Evolutionary conservation across 2,113 vertebrate species (phyloP).

Genomic region (Charina bottae): DNA sequence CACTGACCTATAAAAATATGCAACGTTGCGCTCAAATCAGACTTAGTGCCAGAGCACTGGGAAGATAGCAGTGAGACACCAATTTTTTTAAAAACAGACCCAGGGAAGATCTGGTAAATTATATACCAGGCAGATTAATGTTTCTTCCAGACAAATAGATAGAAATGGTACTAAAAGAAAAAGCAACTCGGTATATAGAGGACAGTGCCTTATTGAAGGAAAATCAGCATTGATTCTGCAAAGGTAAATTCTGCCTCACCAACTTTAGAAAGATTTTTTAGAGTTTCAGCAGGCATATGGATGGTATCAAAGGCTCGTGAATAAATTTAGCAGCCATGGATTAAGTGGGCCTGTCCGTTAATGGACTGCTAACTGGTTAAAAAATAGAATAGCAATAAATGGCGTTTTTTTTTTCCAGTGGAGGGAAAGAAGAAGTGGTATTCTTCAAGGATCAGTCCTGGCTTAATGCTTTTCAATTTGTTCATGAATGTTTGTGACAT

Average conservation of each 20-base stretch:
- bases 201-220: neutral
- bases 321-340: neutral
- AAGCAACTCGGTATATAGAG: neutral
- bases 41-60: neutral
- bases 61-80: neutral
- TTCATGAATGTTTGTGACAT: neutral
- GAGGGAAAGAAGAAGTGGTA: neutral
- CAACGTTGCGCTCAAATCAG: neutral
- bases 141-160: neutral
- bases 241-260: neutral
- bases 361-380: neutral
- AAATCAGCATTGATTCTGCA: neutral
- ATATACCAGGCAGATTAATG: neutral
- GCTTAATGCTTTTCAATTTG: neutral
- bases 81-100: neutral
- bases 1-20: neutral
- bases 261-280: neutral
- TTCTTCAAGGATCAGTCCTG: neutral
- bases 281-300: neutral
- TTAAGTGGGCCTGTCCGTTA: neutral
- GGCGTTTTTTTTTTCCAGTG: neutral
- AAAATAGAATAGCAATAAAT: neutral
- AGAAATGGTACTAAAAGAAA: neutral
- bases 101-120: neutral
- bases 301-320: neutral